Evolutionary conservation across 37 sponge, comb jelly and placozoan species (phyloP).

Genomic region (Axinella damicornis): DNA sequence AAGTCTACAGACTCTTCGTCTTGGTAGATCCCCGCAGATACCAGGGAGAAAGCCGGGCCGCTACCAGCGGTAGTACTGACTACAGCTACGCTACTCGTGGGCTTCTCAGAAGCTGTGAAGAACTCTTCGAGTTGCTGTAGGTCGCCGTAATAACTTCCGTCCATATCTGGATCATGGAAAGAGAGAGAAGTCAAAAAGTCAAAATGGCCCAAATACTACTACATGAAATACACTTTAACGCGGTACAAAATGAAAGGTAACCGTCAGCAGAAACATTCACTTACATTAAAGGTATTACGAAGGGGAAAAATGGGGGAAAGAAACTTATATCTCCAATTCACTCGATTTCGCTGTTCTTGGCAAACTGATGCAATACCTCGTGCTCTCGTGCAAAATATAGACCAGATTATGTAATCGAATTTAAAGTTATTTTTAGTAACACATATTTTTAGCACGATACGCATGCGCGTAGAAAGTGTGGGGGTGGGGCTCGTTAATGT

Average conservation of each 20-base stretch:
- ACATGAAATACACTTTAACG: no score
- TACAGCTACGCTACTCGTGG: neutral
- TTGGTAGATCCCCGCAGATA: slow-evolving; percentile 34
- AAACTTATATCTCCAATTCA: neutral
- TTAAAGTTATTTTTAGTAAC: no score
- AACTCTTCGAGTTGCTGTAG: slow-evolving; percentile 46
- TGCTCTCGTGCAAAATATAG: neutral
- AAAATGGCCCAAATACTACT: no score
- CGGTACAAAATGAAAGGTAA: no score
- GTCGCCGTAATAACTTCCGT: slow-evolving; percentile 36
- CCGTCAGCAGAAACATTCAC: no score
- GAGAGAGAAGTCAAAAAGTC: neutral
- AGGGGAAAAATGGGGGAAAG: slow-evolving; percentile 9
- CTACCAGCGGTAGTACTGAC: neutral
- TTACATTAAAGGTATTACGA: no score
- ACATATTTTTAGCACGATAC: neutral
- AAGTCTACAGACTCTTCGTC: slow-evolving; percentile 73
- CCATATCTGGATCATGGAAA: slow-evolving; percentile 44
- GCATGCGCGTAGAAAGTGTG: neutral
- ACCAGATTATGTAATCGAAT: neutral
- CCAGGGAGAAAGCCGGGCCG: neutral
- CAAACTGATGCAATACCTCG: slow-evolving; percentile 8
- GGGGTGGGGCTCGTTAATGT: slow-evolving; percentile 12
- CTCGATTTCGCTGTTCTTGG: neutral
- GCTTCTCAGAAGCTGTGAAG: slow-evolving; percentile 27